phyloP scores from a whole-genome alignment of 2,888 invertebrate genomes.

The Eupithecia exiguata region DNA sequence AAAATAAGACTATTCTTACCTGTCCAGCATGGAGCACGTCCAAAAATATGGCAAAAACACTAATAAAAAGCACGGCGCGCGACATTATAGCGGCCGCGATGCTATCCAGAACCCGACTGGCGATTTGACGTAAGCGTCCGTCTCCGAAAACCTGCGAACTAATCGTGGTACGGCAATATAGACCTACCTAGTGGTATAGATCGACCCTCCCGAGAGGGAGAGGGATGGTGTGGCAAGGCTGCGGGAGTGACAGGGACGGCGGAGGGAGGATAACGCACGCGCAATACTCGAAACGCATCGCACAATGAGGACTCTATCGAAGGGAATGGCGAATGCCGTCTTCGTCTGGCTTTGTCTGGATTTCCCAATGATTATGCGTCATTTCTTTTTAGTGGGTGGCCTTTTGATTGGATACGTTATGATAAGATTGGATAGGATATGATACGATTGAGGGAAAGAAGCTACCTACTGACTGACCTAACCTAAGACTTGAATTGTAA shows the following conservation, averaged over 20 bases:
- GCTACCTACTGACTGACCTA: not conserved
- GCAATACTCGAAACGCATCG: slow-evolving; percentile 74
- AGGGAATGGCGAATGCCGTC: slow-evolving; percentile 75
- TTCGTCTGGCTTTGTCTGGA: slow-evolving; percentile 79
- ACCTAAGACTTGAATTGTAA: not conserved
- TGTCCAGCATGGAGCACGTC: slow-evolving; percentile 83
- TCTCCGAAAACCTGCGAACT: slow-evolving; percentile 82
- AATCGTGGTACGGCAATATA: slow-evolving; percentile 72
- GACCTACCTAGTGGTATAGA: slow-evolving; percentile 82
- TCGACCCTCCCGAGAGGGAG: slow-evolving; percentile 79
- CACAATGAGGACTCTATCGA: slow-evolving; percentile 72
- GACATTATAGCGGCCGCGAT: slow-evolving; percentile 84
- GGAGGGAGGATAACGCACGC: slow-evolving; percentile 76
- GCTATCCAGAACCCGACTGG: slow-evolving; percentile 66
- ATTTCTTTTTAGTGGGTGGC: slow-evolving; percentile 57
- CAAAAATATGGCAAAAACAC: slow-evolving; percentile 84
- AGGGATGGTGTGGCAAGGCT: slow-evolving; percentile 51
- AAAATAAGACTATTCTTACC: slow-evolving; percentile 69
- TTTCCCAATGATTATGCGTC: slow-evolving; percentile 80
- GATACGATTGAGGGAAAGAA: slow-evolving; percentile 1
- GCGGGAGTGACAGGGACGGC: slow-evolving; percentile 57
- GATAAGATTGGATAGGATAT: too few relatives aligned
- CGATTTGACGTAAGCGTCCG: slow-evolving; percentile 68
- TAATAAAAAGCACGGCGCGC: slow-evolving; percentile 85
- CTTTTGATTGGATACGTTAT: slow-evolving; percentile 27